Percentiles rank a stretch among this genome's conserved stretches.
These are phyloP conservation scores for Sthenelais limicola DNA, from an alignment of 2,888 invertebrate species.

Conservation along the genomic window DNA sequence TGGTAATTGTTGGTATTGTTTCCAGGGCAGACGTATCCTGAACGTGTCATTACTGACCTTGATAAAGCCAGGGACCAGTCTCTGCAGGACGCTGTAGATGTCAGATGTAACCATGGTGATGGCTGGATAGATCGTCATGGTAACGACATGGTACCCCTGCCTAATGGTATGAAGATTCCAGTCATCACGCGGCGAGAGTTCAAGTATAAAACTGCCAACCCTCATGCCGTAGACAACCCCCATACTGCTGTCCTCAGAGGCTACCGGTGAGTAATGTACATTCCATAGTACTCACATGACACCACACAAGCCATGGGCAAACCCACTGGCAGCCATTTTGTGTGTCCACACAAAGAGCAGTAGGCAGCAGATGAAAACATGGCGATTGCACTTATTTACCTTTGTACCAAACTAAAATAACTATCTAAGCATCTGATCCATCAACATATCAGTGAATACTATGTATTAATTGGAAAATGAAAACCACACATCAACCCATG, in stretches of 20 bases:
- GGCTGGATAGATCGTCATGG: slow-evolving; percentile 52
- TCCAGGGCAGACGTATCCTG: slow-evolving; percentile 54
- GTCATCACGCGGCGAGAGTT: slow-evolving; percentile 56
- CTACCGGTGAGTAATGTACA: slow-evolving; percentile 50
- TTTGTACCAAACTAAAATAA: too few species aligned
- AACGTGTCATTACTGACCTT: slow-evolving; percentile 55
- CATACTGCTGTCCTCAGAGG: slow-evolving; percentile 56
- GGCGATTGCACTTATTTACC: too few species aligned
- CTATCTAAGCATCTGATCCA: too few species aligned
- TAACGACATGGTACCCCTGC: slow-evolving; percentile 55
- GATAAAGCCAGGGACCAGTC: slow-evolving; percentile 57
- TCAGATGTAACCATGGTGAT: slow-evolving; percentile 50
- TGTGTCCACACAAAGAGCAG: too few species aligned
- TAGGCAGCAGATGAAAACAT: too few species aligned
- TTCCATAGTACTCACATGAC: too few species aligned
- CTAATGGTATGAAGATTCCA: slow-evolving; percentile 52
- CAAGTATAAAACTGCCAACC: slow-evolving; percentile 55
- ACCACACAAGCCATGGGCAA: too few species aligned
- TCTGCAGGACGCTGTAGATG: slow-evolving; percentile 53
- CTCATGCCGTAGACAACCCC: slow-evolving; percentile 55
- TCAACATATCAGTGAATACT: too few species aligned
- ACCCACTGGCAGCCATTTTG: too few species aligned
- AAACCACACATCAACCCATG: too few species aligned
- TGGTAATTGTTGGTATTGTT: slow-evolving; percentile 9
- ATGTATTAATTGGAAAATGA: too few species aligned